Conservation (phyloP, 2,797 vertebrate species). For the Uromys caudimaculatus region DNA sequence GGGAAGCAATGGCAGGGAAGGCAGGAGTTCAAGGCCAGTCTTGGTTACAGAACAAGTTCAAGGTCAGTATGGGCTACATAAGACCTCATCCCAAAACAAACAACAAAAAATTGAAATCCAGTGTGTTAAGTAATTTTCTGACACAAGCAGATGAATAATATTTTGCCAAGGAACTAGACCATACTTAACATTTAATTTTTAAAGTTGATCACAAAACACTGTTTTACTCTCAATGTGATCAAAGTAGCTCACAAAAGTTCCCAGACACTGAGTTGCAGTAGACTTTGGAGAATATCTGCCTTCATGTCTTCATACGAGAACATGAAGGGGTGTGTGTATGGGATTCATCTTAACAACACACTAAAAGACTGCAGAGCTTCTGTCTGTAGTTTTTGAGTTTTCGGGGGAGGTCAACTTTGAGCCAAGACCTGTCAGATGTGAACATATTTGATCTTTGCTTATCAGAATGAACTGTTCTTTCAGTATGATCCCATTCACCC, state of each 20-base stretch:
- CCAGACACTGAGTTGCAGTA: background rate
- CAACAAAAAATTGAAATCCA: slow-evolving; percentile 30
- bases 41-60: background rate
- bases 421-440: background rate
- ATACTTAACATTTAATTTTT: slow-evolving; percentile 19
- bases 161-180: background rate
- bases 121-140: background rate
- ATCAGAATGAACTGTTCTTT: background rate
- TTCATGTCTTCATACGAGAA: background rate
- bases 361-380: background rate
- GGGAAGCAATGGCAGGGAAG: background rate
- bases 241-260: slow-evolving; percentile 2
- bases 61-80: background rate
- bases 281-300: background rate
- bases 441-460: background rate
- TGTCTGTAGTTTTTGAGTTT: background rate
- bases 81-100: background rate
- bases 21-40: background rate
- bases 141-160: slow-evolving; percentile 41
- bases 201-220: background rate
- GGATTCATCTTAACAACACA: background rate
- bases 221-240: background rate
- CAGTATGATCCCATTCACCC: background rate
- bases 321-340: background rate
- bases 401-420: background rate